Percentiles rank a stretch among this genome's conserved stretches.
Evolutionary conservation across 1,140 invertebrate genomes (phyloP).

Genomic region (Drosophila subpulchrella): DNA sequence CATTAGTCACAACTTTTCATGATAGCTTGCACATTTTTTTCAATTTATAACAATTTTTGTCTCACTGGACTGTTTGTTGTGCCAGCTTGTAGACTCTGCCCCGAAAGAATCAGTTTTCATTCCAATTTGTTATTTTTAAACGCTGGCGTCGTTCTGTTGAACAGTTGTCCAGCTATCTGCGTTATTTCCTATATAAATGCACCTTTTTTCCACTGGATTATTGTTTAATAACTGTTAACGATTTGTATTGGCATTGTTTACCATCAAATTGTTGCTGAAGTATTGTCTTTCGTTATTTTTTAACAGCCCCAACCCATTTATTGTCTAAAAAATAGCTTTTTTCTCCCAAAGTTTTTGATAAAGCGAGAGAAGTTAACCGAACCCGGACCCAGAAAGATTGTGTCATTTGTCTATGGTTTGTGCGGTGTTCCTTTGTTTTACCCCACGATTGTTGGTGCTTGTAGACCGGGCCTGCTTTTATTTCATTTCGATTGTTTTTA

Average conservation of each 20-base stretch:
- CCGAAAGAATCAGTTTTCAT: slow-evolving; percentile 18
- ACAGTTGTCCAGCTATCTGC: slow-evolving; percentile 46
- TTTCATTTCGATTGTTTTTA: slow-evolving; percentile 53
- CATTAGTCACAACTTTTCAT: background rate
- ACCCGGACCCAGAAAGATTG: slow-evolving; percentile 41
- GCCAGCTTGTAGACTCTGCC: slow-evolving; percentile 11
- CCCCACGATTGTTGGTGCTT: slow-evolving; percentile 11
- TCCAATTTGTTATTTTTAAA: slow-evolving; percentile 64
- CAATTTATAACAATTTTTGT: slow-evolving; percentile 2
- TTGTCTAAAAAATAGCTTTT: slow-evolving; percentile 20
- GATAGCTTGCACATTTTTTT: background rate
- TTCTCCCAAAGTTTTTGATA: slow-evolving; percentile 32
- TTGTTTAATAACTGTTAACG: slow-evolving; percentile 78
- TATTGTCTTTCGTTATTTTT: slow-evolving; percentile 20
- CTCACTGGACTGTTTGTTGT: background rate
- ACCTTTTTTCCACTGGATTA: slow-evolving; percentile 39
- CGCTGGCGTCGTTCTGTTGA: slow-evolving; percentile 49
- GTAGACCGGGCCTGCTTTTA: slow-evolving; percentile 38
- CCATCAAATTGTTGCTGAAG: slow-evolving; percentile 8
- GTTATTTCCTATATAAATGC: slow-evolving; percentile 52
- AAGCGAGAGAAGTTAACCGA: slow-evolving; percentile 22
- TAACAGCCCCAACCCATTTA: background rate
- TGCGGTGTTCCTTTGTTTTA: slow-evolving; percentile 42
- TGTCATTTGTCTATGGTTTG: slow-evolving; percentile 56
- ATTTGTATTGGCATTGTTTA: slow-evolving; percentile 34